These are phyloP conservation scores for Hedychridium roseum DNA, from an alignment of 2,888 invertebrate genomes.

Conservation along the genomic window DNA sequence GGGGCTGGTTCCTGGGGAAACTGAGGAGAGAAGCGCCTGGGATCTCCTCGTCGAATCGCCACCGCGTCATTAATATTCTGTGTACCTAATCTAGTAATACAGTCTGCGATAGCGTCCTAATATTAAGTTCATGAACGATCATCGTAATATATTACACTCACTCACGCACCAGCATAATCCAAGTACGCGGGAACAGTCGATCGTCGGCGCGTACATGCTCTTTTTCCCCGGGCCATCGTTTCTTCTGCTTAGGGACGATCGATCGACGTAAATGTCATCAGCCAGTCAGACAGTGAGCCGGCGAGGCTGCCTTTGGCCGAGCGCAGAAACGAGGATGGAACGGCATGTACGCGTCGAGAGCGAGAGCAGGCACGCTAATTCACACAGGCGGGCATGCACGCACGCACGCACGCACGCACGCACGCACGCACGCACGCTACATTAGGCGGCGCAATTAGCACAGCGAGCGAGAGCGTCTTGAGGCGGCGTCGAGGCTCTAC, in stretches of 20 bases:
- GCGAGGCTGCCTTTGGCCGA: too few relatives aligned
- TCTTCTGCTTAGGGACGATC: too few relatives aligned
- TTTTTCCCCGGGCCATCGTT: too few relatives aligned
- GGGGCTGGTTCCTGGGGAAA: too few relatives aligned
- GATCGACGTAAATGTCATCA: too few relatives aligned
- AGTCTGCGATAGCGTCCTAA: conserved; percentile 55
- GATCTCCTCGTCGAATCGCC: conserved; percentile 43
- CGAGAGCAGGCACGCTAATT: background rate
- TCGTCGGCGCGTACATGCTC: too few relatives aligned
- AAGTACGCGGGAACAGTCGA: too few relatives aligned
- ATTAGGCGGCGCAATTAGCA: conserved; percentile 53
- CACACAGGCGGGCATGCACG: conserved; percentile 30
- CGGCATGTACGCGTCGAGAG: too few relatives aligned
- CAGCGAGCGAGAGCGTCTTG: conserved; percentile 48
- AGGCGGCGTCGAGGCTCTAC: conserved; percentile 41
- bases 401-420: conserved; percentile 28
- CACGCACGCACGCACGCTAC: conserved; percentile 39
- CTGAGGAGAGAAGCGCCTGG: too few relatives aligned
- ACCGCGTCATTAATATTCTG: conserved; percentile 48
- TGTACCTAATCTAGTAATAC: conserved; percentile 56
- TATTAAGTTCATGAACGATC: conserved; percentile 47
- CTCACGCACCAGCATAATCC: too few relatives aligned
- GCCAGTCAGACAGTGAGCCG: too few relatives aligned
- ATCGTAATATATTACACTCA: conserved; percentile 60
- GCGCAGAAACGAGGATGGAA: too few relatives aligned